Base-by-base conservation (phyloP, 1,140 invertebrate genomes). In the Danaus melanippus region DNA sequence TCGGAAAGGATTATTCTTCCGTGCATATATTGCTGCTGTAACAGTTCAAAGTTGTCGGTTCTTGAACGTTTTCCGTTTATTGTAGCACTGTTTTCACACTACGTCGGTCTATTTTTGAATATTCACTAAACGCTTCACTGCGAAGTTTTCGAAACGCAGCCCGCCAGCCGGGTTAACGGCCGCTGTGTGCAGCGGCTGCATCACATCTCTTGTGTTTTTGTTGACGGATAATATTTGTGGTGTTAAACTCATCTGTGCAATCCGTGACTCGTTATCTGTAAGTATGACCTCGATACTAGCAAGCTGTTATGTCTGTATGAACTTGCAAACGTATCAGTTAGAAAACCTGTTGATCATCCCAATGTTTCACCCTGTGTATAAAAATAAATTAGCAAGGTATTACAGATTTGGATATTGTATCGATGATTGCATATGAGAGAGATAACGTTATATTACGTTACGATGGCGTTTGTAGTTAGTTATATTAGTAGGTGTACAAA, bases 31-130 rank as follows among this genome's bases (percentile, higher is more conserved):
- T 65, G 62, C 60, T 65, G 64, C 64, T 59, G 59, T 54, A 60
- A 62, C 64, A 60, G 67, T 50, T 42, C 49, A 62, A 56, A 51
- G 64, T 72, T 58, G 58, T 49, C 55, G 66, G 62, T 71, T 66
- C 67, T 62, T 58, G 55, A 67, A 66, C 71, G 68, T 58, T 60
- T 57, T 69, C 54, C 61, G 64, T 66, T 64, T 64, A 69, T 60
- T 69, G 67, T 76, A 67, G 70, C 72, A 73, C 70, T 68, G 74
- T 69, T 77, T 67, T 65, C 60, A 65, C 57, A 74, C 53, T 71
- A 63, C 59, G 69, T 80, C 79, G 69, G 70, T 84, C 83, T 86
- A 86, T 86, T 86, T 86, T 84, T 84, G 83, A 84, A 78, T 86
- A 83, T 82, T 78, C 78, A 82, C 76, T 79, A 80, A 83, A 79